Evolutionary conservation across 2,797 vertebrate genomes (phyloP).

Genomic region (Eospalax fontanierii): DNA sequence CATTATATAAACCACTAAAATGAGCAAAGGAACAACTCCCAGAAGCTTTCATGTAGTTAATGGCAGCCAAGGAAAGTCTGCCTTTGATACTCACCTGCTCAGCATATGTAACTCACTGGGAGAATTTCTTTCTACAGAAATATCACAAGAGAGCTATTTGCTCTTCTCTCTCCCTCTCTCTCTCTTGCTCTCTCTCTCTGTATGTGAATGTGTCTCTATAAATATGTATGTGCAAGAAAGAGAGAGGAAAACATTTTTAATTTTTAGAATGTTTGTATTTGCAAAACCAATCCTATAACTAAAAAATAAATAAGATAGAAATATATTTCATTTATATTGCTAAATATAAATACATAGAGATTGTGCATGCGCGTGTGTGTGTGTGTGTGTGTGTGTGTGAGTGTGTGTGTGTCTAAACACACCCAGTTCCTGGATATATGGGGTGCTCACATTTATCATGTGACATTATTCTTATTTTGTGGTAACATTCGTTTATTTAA

Average conservation of each 20-base stretch:
- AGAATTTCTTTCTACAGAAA: constrained; percentile 81
- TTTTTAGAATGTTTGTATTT: constrained; percentile 6
- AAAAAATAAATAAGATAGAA: neutral
- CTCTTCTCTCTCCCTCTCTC: neutral
- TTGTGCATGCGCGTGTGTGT: neutral
- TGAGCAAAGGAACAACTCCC: constrained; percentile 86
- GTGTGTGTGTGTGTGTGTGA: neutral
- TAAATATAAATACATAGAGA: neutral
- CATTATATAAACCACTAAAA: constrained; percentile 88
- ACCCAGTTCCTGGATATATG: neutral
- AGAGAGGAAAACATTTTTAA: constrained; percentile 17
- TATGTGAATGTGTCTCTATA: neutral
- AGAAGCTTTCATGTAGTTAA: constrained; percentile 88
- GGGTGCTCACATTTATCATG: neutral
- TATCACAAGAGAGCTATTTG: constrained; percentile 74
- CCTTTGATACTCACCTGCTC: constrained; percentile 89
- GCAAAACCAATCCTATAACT: constrained; percentile 39
- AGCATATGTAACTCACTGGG: constrained; percentile 79
- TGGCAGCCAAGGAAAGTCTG: constrained; percentile 80
- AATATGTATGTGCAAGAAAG: neutral
- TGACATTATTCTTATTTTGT: neutral
- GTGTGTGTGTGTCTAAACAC: neutral
- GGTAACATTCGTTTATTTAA: neutral
- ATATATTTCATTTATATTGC: neutral
- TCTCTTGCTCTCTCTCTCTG: neutral